Evolutionary conservation across 2,797 vertebrate genomes (phyloP).

Genomic region (Danio kyathit): DNA sequence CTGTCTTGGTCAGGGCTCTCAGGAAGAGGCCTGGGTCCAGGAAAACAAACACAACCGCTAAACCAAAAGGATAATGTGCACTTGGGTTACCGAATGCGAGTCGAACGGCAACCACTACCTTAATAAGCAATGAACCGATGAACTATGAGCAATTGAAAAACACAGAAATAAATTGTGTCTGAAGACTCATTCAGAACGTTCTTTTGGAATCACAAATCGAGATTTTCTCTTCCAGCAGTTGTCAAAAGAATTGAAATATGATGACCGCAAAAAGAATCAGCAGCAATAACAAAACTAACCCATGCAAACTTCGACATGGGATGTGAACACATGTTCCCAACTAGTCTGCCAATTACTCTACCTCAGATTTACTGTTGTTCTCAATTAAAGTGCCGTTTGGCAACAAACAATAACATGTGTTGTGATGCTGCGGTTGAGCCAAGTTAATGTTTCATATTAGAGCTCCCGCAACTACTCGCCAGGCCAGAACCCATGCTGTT

Average conservation of each 20-base stretch:
- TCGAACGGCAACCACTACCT: slow-evolving; percentile 23
- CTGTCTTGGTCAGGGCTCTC: slow-evolving; percentile 56
- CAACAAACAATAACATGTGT: slow-evolving; percentile 91
- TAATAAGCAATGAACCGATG: slow-evolving; percentile 35
- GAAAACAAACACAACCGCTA: slow-evolving; percentile 53
- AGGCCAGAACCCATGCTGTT: slow-evolving; percentile 88
- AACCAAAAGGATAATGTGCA: slow-evolving; percentile 32
- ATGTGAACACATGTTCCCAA: slow-evolving; percentile 78
- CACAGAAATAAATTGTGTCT: slow-evolving; percentile 29
- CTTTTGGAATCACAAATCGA: slow-evolving; percentile 12
- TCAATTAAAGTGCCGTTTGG: slow-evolving; percentile 89
- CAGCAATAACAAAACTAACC: slow-evolving; percentile 62
- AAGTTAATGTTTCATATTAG: slow-evolving; percentile 96
- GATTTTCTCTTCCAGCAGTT: slow-evolving; percentile 17
- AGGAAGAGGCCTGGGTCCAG: slow-evolving; percentile 48
- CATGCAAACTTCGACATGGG: slow-evolving; percentile 65
- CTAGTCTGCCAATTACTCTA: slow-evolving; percentile 81
- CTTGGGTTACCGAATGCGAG: slow-evolving; percentile 22
- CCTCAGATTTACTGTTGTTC: slow-evolving; percentile 90
- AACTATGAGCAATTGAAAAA: slow-evolving; percentile 37
- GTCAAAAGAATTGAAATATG: slow-evolving; percentile 60
- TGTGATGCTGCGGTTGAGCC: slow-evolving; percentile 88
- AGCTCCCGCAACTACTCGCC: slow-evolving; percentile 84
- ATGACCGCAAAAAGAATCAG: slow-evolving; percentile 46
- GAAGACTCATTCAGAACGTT: slow-evolving; percentile 18